Conservation (phyloP, 2,797 vertebrate species). For the Myripristis murdjan region DNA sequence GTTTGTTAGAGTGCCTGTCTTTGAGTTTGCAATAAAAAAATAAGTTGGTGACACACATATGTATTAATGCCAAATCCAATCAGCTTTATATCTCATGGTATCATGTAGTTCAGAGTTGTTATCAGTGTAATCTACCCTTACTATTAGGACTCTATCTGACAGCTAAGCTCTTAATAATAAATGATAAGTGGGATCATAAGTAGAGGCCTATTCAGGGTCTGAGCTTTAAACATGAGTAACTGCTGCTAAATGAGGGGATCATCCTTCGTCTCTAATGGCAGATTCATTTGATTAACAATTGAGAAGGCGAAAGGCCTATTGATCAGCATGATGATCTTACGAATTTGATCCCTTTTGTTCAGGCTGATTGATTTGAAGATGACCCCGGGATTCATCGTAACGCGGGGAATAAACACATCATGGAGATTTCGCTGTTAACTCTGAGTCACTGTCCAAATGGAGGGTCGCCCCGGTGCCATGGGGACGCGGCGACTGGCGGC, state of each 20-base stretch:
- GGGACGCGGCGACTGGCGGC: constrained; percentile 8
- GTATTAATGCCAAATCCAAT: constrained; percentile 53
- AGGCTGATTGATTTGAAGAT: constrained; percentile 25
- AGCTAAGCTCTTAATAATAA: constrained; percentile 5
- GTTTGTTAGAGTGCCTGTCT: not conserved
- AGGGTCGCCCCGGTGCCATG: too few relatives aligned
- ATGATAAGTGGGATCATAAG: constrained; percentile 21
- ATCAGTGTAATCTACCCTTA: constrained; percentile 43
- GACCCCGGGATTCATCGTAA: constrained; percentile 18
- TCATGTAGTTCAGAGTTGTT: constrained; percentile 57
- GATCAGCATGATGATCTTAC: constrained; percentile 69
- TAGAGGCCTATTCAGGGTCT: not conserved
- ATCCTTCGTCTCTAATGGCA: constrained; percentile 44
- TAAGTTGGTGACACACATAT: not conserved
- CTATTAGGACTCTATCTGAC: constrained; percentile 57
- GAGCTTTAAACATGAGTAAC: constrained; percentile 69
- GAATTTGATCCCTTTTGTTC: constrained; percentile 61
- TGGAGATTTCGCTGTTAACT: constrained; percentile 41
- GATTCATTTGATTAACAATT: constrained; percentile 36
- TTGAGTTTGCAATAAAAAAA: not conserved
- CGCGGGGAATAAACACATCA: constrained; percentile 58
- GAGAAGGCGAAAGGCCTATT: constrained; percentile 38
- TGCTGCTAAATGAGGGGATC: constrained; percentile 72
- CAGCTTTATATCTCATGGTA: constrained; percentile 28
- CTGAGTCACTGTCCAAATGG: constrained; percentile 72